These are phyloP conservation scores for Brachionus calyciflorus DNA, from an alignment of 1,140 invertebrate species.

Conservation along the genomic window DNA sequence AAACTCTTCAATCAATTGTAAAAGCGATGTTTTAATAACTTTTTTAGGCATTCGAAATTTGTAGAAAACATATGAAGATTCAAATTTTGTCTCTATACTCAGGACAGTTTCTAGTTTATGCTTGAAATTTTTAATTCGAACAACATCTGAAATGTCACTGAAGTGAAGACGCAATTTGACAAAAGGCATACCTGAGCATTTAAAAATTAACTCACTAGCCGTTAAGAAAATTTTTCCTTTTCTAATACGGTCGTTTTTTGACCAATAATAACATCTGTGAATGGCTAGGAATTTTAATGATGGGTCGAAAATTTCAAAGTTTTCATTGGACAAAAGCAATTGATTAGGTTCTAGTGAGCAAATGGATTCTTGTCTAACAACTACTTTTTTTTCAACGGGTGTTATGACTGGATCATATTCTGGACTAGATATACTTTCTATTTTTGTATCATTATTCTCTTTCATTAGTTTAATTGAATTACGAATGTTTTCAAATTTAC, in stretches of 20 bases:
- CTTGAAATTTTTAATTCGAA: conserved; percentile 20
- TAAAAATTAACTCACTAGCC: background rate
- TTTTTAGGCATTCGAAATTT: conserved; percentile 7
- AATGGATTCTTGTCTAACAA: no score
- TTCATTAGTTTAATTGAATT: background rate
- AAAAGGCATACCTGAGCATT: conserved; percentile 6
- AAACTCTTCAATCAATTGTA: background rate
- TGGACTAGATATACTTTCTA: background rate
- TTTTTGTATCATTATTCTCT: background rate
- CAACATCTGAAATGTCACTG: background rate
- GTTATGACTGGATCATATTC: no score
- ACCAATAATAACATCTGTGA: conserved; percentile 23
- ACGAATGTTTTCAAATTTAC: background rate
- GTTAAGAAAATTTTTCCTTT: conserved; percentile 31
- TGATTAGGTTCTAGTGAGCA: no score
- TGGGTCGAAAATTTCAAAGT: background rate
- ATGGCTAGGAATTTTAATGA: background rate
- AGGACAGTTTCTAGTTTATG: conserved; percentile 21
- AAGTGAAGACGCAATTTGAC: background rate
- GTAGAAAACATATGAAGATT: conserved; percentile 6
- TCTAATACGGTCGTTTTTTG: background rate
- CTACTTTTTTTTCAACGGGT: no score
- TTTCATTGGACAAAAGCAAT: background rate
- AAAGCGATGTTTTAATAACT: background rate
- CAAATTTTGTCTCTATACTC: background rate